phyloP scores from a whole-genome alignment of 2,888 invertebrate genomes.

The Tipula confusa region DNA sequence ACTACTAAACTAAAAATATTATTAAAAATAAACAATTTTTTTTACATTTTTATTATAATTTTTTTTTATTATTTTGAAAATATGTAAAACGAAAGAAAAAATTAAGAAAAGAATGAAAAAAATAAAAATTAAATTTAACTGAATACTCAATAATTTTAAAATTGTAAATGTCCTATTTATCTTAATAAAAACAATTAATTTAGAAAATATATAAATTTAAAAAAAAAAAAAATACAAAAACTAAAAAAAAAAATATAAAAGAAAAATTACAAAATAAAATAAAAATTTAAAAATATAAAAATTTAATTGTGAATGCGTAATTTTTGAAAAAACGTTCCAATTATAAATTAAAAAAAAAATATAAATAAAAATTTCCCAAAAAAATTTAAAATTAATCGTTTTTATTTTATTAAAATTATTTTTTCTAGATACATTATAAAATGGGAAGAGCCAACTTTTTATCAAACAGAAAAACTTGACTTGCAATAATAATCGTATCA shows the following conservation, averaged over 20 bases:
- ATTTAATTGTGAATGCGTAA: not conserved
- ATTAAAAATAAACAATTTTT: not conserved
- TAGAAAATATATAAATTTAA: constrained; percentile 1
- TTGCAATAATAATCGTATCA: too few species aligned
- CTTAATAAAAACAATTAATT: not conserved
- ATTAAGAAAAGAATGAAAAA: constrained; percentile 3
- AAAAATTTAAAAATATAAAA: constrained; percentile 4
- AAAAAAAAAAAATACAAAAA: not conserved
- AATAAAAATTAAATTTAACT: too few species aligned
- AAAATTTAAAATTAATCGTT: not conserved
- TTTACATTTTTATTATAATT: not conserved
- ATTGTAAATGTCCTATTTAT: constrained; percentile 25
- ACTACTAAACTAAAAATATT: not conserved
- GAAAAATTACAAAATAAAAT: not conserved
- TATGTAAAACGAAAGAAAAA: not conserved
- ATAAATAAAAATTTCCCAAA: constrained; percentile 21
- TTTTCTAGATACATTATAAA: too few species aligned
- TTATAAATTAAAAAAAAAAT: constrained; percentile 13
- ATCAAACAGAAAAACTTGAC: too few species aligned
- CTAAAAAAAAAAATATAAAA: not conserved
- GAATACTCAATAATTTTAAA: constrained; percentile 25
- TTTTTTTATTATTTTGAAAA: not conserved
- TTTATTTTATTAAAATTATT: too few species aligned
- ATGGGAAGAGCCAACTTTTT: too few species aligned
- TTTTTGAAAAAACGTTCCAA: constrained; percentile 16